These are phyloP conservation scores for Xiphophorus maculatus DNA, from an alignment of 2,113 vertebrate genomes.

Conservation along the genomic window DNA sequence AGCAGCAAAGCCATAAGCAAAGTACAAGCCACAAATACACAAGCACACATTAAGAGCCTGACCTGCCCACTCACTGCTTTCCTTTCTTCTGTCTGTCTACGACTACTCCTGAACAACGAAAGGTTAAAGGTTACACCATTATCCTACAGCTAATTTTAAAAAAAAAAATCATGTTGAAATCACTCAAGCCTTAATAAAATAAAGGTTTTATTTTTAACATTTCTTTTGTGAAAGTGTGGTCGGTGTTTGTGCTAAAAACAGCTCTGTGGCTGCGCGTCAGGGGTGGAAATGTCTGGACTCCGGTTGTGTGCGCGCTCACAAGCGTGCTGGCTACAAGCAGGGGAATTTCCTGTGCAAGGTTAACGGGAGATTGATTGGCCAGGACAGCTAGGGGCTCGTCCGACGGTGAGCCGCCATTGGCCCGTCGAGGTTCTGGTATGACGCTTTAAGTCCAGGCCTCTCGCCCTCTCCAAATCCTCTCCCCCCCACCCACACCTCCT, in stretches of 20 bases:
- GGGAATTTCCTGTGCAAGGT: constrained; percentile 74
- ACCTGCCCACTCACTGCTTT: constrained; percentile 46
- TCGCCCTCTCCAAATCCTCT: background rate
- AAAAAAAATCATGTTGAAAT: background rate
- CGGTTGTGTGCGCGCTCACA: constrained; percentile 13
- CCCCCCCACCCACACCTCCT: background rate
- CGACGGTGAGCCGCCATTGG: constrained; percentile 61
- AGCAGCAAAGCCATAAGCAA: constrained; percentile 66
- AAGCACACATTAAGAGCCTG: constrained; percentile 60
- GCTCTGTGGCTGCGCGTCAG: constrained; percentile 29
- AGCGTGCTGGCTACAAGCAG: constrained; percentile 56
- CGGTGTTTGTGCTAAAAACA: constrained; percentile 17
- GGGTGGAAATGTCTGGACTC: constrained; percentile 41
- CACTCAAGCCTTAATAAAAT: background rate
- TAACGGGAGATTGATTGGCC: constrained; percentile 64
- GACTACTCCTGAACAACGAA: constrained; percentile 38
- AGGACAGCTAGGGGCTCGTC: constrained; percentile 73
- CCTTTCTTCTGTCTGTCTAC: constrained; percentile 13
- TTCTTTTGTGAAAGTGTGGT: constrained; percentile 8
- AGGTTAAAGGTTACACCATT: background rate
- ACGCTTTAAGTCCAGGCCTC: constrained; percentile 66
- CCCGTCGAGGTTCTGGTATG: constrained; percentile 65
- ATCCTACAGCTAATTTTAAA: constrained; percentile 9
- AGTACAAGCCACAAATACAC: constrained; percentile 62
- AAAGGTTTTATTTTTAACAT: background rate